Evolutionary conservation across 2,113 vertebrate species (phyloP), one percentile per base, ranked within the genome.

Genomic region (Gasterosteus aculeatus): DNA sequence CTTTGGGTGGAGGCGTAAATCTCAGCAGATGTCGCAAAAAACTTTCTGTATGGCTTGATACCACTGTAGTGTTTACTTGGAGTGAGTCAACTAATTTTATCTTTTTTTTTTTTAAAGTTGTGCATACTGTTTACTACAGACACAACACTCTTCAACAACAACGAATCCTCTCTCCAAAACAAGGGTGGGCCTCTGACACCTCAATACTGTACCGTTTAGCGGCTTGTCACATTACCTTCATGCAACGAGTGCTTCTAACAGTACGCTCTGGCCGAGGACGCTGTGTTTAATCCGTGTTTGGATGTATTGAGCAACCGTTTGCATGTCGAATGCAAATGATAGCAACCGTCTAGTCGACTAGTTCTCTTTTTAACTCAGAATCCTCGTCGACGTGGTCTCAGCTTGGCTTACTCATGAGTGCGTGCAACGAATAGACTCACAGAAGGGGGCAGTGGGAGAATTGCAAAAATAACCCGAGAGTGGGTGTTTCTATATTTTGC

Each of bases 161-260:
- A n/a, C n/a, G n/a, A n/a, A n/a, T n/a, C n/a, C n/a, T n/a, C n/a
- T n/a, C n/a, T n/a, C n/a, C n/a, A n/a, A n/a, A n/a, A n/a, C n/a
- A n/a, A n/a, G n/a, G n/a, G n/a, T 63, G 61, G 66, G 66, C 31
- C 74, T 69, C 64, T 77, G 89, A 90, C 89, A 77, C 79, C 75
- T 69, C 81, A 87, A 88, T 85, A 88, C 80, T 76, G 86, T 85
- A 83, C 76, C 65, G 67, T 78, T 81, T 26, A 81, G 77, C 89
- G 89, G 91, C 91, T 86, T 93, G 88, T 83, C 92, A 76, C 88
- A 85, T 85, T 73, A 90, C 73, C 76, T n/a, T n/a, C n/a, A n/a
- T n/a, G n/a, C n/a, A n/a, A n/a, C n/a, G n/a, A n/a, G n/a, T n/a
- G n/a, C n/a, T n/a, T n/a, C n/a, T n/a, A n/a, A n/a, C n/a, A n/a